These are phyloP conservation scores for Cinclus cinclus DNA, from an alignment of 2,113 vertebrate genomes.

Conservation along the genomic window DNA sequence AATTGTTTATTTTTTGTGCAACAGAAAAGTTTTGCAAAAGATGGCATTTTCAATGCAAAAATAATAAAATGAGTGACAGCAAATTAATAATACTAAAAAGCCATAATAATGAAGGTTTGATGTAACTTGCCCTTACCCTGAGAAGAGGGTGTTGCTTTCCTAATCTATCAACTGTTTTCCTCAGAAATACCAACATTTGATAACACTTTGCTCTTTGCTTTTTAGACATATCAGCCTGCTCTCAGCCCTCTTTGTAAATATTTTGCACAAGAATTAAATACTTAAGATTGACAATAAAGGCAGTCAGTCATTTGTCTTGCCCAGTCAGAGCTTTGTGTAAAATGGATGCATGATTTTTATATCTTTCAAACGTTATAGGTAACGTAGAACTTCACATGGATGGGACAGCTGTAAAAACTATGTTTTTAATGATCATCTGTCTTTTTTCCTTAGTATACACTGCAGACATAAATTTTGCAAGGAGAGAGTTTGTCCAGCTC, in stretches of 20 bases:
- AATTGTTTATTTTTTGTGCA: background rate
- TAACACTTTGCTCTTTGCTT: background rate
- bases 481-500: background rate
- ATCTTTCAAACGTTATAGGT: background rate
- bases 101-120: background rate
- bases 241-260: background rate
- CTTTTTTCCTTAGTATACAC: background rate
- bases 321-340: background rate
- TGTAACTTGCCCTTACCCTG: background rate
- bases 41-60: background rate
- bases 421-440: background rate
- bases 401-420: background rate
- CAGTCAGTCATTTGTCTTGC: background rate
- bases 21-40: background rate
- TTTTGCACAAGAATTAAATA: background rate
- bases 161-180: background rate
- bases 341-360: background rate
- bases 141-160: background rate
- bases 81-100: background rate
- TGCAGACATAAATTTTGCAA: background rate
- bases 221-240: background rate
- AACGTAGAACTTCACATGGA: background rate
- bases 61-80: background rate
- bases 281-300: background rate
- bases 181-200: background rate